Evolutionary conservation across 1,140 invertebrate species (phyloP), one percentile per base, ranked within the genome.

Genomic region (Melipona quadrifasciata): DNA sequence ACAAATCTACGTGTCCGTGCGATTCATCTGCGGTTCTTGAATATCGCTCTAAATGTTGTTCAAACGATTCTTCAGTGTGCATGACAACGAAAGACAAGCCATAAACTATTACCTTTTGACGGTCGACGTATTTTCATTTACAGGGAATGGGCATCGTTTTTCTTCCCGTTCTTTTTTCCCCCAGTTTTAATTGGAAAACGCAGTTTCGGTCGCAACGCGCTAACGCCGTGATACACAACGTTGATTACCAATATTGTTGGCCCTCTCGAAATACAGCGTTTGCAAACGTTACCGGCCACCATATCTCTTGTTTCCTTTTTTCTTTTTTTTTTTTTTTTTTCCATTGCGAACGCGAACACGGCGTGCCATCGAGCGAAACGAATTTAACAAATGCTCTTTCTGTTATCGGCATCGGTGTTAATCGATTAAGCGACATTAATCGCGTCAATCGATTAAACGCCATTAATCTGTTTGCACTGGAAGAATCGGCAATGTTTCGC

Each of bases 241-340:
- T 75, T 75, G 73, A 75, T 75, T 75, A 75, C 73, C 73, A 39
- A 75, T 75, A 75, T 75, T 58, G 73, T 75, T 58, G 19, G 14
- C 39, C 3, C 21, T 1, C 14, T 75, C 24, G 73, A 34, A 58
- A 75, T 24, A 75, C 19, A 73, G 17, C 51, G 72, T 74, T 55
- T 17, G 51, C 51, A 17, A 39, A 17, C 17, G 47, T 55, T 34
- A 19, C 51, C 39, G 39, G 68, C 39, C 19, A n/a, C 68, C 16
- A 24, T 27, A 8, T 31, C 64, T 27, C 55, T 55, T 55, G 55
- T 55, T 55, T 55, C 17, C 14, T 31, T 31, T 14, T n/a, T 47
- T 51, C 51, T 8, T 1, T 64, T 12, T 1, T 21, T 5, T 2
- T 5, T 73, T 74, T 31, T 74, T 55, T 31, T 53, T 34, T 24